Percentiles rank a stretch among this genome's conserved stretches.
These are phyloP conservation scores for Gallinago jamesoni DNA, from an alignment of 2,113 vertebrate species.

Conservation along the genomic window DNA sequence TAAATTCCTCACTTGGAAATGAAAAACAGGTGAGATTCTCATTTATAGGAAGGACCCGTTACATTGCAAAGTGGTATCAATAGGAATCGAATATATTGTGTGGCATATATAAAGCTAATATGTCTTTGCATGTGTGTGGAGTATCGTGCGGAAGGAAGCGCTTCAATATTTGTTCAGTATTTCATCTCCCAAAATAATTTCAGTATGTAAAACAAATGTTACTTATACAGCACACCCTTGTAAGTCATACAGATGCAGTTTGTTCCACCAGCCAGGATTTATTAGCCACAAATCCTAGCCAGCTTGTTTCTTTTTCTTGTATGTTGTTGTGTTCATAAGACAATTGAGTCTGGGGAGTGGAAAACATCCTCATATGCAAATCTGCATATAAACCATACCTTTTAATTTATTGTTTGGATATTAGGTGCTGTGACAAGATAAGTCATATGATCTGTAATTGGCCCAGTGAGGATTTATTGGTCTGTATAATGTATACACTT, in stretches of 20 bases:
- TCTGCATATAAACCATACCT: conserved; percentile 38
- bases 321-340: conserved; percentile 36
- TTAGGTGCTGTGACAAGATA: conserved; percentile 48
- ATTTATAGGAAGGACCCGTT: background rate
- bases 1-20: background rate
- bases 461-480: conserved; percentile 16
- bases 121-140: background rate
- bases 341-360: conserved; percentile 33
- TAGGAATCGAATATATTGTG: background rate
- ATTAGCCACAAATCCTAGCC: conserved; percentile 20
- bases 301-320: conserved; percentile 9
- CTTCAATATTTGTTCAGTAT: conserved; percentile 43
- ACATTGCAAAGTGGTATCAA: background rate
- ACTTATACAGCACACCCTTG: conserved; percentile 24
- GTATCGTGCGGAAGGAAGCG: background rate
- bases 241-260: conserved; percentile 17
- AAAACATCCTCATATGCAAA: conserved; percentile 51
- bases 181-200: conserved; percentile 39
- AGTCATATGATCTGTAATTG: conserved; percentile 47
- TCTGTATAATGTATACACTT: conserved; percentile 60
- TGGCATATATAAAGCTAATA: background rate
- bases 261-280: conserved; percentile 36
- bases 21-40: background rate
- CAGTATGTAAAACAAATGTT: conserved; percentile 52
- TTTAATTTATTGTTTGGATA: conserved; percentile 62